Evolutionary conservation across 2,888 invertebrate species (phyloP), one percentile per base, ranked within the genome.

Genomic region (Yponomeuta malinellus): DNA sequence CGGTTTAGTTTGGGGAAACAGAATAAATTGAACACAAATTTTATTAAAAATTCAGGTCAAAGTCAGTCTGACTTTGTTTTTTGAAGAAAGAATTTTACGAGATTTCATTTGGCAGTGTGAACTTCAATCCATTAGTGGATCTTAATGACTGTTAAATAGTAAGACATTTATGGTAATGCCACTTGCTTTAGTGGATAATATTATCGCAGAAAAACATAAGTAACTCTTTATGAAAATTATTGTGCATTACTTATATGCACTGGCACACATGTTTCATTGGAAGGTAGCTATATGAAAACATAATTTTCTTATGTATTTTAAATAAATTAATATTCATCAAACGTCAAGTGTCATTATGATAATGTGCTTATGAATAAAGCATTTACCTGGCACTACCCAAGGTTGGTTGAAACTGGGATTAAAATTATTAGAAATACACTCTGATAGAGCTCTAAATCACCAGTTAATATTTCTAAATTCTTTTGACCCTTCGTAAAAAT

Each of bases 291-390:
- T 5, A 43, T 43, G 43, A 43, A 43, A 43, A 6, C 43, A 43
- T 43, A 43, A 59, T 59, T 59, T 59, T 59, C 52, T 15, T 59
- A 15, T 12, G 15, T 59, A 59, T 59, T 59, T 59, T 59, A 59
- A 59, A 59, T 59, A 59, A 59, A 59, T 59, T 59, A 59, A 59
- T 59, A 59, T 59, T 59, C 52, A 59, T 59, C 52, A 59, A 59
- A 15, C 52, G 15, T 59, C 15, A 15, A 59, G 15, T 59, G 52
- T 59, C 15, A 59, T 59, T 59, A 59, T 59, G 52, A 59, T 59
- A 59, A 59, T 59, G 52, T 4, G 52, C 2, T 59, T 59, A 59
- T 59, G 52, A 59, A 59, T 59, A 59, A 59, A 59, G 12, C 12
- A 59, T 59, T 59, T 59, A 59, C 52, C 52, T 59, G 52, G 15